Percentiles rank a stretch among this genome's conserved stretches.
Conservation (phyloP, 2,888 invertebrate species). For the Oxycera nigricornis region DNA sequence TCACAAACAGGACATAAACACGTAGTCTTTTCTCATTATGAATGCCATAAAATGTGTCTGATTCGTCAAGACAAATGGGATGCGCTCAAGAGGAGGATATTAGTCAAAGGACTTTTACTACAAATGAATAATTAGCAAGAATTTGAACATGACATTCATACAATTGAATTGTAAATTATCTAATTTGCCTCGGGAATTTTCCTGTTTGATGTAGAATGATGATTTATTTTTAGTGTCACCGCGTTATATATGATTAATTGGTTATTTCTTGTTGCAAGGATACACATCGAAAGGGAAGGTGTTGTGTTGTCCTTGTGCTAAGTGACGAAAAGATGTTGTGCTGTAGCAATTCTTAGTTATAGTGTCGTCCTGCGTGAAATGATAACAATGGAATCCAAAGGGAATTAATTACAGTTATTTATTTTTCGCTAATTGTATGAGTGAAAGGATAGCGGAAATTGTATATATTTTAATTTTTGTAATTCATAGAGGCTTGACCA, state of each 20-base stretch:
- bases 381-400: background rate
- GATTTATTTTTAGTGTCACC: slow-evolving; percentile 29
- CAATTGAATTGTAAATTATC: slow-evolving; percentile 34
- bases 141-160: slow-evolving; percentile 36
- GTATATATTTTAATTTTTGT: no score
- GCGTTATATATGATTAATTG: slow-evolving; percentile 14
- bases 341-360: background rate
- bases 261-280: no score
- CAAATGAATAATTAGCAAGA: slow-evolving; percentile 30
- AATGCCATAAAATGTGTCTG: slow-evolving; percentile 24
- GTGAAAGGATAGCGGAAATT: no score
- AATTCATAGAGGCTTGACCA: no score
- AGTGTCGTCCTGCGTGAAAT: background rate
- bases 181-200: slow-evolving; percentile 26
- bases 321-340: no score
- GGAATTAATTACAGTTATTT: background rate
- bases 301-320: no score
- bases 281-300: no score
- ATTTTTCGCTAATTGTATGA: no score
- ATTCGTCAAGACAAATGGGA: slow-evolving; percentile 25
- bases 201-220: slow-evolving; percentile 2
- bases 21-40: slow-evolving; percentile 24
- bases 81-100: slow-evolving; percentile 7
- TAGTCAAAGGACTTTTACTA: slow-evolving; percentile 6
- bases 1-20: slow-evolving; percentile 21